A percentile compares a stretch with the other conserved stretches of the same genome.
These are phyloP conservation scores for Enteromius treurensis DNA, from an alignment of 2,797 vertebrate genomes.

Conservation along the genomic window DNA sequence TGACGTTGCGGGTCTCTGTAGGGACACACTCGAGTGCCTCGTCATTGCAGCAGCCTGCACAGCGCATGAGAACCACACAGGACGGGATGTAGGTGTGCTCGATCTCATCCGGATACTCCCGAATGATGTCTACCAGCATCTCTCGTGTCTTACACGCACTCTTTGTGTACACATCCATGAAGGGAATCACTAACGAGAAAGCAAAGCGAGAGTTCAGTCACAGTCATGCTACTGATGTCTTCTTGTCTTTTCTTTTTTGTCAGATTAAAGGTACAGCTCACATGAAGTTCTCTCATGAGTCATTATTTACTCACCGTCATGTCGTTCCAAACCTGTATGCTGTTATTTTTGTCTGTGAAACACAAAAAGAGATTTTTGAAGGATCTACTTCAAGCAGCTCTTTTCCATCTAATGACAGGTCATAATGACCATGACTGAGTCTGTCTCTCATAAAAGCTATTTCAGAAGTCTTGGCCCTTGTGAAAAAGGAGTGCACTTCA, in stretches of 20 bases:
- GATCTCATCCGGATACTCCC: conserved; percentile 89
- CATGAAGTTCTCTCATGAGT: not conserved
- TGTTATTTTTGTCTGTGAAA: conserved; percentile 13
- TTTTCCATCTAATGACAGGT: not conserved
- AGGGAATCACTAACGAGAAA: conserved; percentile 79
- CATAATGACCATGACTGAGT: not conserved
- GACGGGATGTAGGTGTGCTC: conserved; percentile 89
- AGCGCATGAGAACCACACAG: conserved; percentile 89
- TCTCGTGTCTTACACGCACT: conserved; percentile 89
- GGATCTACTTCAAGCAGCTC: not conserved
- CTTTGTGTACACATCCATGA: conserved; percentile 85
- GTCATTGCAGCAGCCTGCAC: conserved; percentile 90
- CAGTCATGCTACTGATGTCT: not conserved
- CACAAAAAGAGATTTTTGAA: conserved; percentile 19
- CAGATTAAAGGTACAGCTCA: not conserved
- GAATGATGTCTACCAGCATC: conserved; percentile 88
- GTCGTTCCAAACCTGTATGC: not conserved
- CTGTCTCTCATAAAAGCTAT: not conserved
- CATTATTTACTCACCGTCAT: not conserved
- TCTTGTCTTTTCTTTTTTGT: not conserved
- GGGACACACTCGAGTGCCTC: conserved; percentile 90
- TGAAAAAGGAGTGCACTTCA: not conserved
- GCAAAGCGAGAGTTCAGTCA: not conserved
- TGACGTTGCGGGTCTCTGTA: conserved; percentile 83
- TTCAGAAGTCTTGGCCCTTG: conserved; percentile 5